Base-by-base conservation (phyloP, 2,888 invertebrate species). In the Zele albiditarsus region DNA sequence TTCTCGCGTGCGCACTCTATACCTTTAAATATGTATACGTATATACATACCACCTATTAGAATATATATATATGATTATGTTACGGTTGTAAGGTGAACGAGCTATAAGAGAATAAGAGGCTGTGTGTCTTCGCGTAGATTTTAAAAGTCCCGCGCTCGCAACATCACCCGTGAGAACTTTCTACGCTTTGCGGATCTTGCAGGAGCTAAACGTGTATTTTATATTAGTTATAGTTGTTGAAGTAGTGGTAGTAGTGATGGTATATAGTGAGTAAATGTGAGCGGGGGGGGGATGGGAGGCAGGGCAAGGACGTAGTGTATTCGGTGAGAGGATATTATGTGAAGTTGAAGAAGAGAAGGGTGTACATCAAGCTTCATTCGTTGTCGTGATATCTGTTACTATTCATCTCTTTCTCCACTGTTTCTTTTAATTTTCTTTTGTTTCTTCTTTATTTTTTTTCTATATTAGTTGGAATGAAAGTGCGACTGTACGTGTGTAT, bases 91-190 rank as follows among this genome's bases (percentile, higher is more conserved):
- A 16, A 60, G 28, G 60, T 60, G 28, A 60, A 60, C 60, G 60
- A 60, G 60, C 60, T 60, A n/a, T 60, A 60, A 53, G 49, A 67
- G 67, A 67, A 46, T 53, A 33, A n/a, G 33, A 69, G 46, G 70
- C 66, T 28, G 68, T 38, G 62, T 62, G 65, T 65, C 66, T 74
- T 74, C 57, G 66, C 65, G 38, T 20, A 65, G 23, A 74, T 70
- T 74, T 74, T 71, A 74, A 74, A 60, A 33, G 63, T 27, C 77
- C 25, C 53, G n/a, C 57, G 28, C 53, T 62, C 74, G 58, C 71
- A 71, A 31, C 62, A 20, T 28, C 23, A 38, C 5, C 76, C 78
- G 78, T 78, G 78, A 76, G 78, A 78, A 76, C 78, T 74, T 78
- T 76, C 74, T 74, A 72, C 23, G 67, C 73, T 62, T 38, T 58